Evolutionary conservation across 2,888 invertebrate species (phyloP).

Genomic region (Teinopalpus imperialis): DNA sequence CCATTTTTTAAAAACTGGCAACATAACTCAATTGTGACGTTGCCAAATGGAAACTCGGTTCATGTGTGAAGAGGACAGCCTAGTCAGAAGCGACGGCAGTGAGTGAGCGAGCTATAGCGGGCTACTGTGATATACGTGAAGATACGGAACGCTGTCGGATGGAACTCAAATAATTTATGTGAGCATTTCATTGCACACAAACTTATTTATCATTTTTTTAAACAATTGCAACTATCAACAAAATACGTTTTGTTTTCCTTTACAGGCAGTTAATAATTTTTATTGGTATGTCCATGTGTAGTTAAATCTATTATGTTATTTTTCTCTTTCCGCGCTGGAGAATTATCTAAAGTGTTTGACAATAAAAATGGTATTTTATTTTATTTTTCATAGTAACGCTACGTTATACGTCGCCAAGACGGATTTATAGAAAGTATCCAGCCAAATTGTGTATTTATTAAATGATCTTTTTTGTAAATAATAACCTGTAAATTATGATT

Average conservation of each 20-base stretch:
- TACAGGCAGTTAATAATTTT: neutral
- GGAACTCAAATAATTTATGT: conserved; percentile 43
- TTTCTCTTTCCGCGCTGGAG: conserved; percentile 19
- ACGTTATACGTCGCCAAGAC: conserved; percentile 36
- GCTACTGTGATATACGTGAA: conserved; percentile 63
- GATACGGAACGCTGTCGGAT: conserved; percentile 16
- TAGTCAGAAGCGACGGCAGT: conserved; percentile 63
- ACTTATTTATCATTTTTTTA: conserved; percentile 13
- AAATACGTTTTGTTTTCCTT: neutral
- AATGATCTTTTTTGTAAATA: conserved; percentile 68
- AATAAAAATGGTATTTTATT: conserved; percentile 49
- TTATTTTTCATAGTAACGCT: conserved; percentile 34
- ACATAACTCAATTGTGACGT: conserved; percentile 26
- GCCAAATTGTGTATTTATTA: conserved; percentile 75
- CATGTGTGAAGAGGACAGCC: conserved; percentile 39
- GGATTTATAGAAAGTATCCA: conserved; percentile 41
- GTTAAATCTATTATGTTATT: neutral
- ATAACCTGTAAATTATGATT: conserved; percentile 65
- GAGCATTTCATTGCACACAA: conserved; percentile 43
- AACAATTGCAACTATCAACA: neutral
- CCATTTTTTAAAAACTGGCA: conserved; percentile 12
- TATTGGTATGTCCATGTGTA: neutral
- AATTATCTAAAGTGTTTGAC: conserved; percentile 57
- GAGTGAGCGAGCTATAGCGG: conserved; percentile 40
- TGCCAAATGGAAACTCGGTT: conserved; percentile 20